A percentile compares a stretch with the other conserved stretches of the same genome.
Conservation (phyloP, 2,797 vertebrate genomes). For the Neosalanx taihuensis region DNA sequence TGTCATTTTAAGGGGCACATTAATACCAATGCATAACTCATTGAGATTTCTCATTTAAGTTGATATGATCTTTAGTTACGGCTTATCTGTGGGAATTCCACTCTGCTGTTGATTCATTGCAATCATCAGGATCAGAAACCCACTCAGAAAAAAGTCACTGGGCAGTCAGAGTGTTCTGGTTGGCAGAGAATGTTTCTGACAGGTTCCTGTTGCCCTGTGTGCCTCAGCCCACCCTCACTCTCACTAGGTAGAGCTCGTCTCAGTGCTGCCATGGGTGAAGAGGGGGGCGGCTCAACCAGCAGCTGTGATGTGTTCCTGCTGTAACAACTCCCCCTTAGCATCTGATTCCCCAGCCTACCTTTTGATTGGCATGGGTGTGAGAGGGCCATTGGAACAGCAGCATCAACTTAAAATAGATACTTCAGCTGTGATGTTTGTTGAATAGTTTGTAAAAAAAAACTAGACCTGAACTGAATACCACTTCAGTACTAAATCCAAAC, state of each 20-base stretch:
- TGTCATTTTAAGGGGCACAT: neutral
- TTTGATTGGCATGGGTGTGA: constrained; percentile 37
- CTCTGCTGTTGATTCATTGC: neutral
- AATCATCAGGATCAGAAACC: neutral
- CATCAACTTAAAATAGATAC: neutral
- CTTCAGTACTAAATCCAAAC: neutral
- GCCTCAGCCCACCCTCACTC: constrained; percentile 28
- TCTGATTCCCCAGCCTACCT: constrained; percentile 26
- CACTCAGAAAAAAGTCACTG: constrained; percentile 69
- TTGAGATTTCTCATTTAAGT: neutral
- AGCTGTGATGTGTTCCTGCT: constrained; percentile 42
- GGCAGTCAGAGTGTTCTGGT: constrained; percentile 59
- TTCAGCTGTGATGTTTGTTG: neutral
- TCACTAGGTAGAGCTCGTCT: constrained; percentile 20
- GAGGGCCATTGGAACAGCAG: constrained; percentile 23
- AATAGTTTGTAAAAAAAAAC: neutral
- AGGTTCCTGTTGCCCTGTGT: constrained; percentile 41
- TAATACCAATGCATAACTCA: neutral
- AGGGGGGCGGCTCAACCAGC: constrained; percentile 29
- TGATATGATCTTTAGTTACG: neutral
- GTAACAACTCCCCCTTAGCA: constrained; percentile 1
- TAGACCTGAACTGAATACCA: neutral
- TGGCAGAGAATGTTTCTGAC: constrained; percentile 41
- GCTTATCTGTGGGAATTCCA: neutral
- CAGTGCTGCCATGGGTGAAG: constrained; percentile 35